A percentile compares a stretch with the other conserved stretches of the same genome.
These are phyloP conservation scores for Plebejus melissa DNA, from an alignment of 2,888 invertebrate species.

Conservation along the genomic window DNA sequence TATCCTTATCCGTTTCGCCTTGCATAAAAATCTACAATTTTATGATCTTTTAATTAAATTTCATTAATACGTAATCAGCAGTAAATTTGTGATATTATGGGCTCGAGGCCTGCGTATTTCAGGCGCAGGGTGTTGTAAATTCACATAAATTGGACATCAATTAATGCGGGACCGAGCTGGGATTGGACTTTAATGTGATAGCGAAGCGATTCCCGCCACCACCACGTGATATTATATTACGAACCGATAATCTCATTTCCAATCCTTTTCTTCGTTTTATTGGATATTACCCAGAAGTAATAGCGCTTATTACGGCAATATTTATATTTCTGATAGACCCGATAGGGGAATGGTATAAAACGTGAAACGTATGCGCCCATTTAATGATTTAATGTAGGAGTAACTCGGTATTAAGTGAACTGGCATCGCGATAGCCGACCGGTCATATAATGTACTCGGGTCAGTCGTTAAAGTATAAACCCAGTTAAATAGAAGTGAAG, in stretches of 20 bases:
- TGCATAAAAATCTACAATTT: slow-evolving; percentile 21
- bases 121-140: slow-evolving; percentile 48
- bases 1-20: slow-evolving; percentile 20
- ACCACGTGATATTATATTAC: slow-evolving; percentile 52
- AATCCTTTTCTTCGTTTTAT: slow-evolving; percentile 58
- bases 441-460: not conserved
- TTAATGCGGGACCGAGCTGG: slow-evolving; percentile 52
- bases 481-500: not conserved
- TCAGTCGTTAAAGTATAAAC: not conserved
- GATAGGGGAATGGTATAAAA: slow-evolving; percentile 14
- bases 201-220: slow-evolving; percentile 52
- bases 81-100: slow-evolving; percentile 25
- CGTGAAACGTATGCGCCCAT: not conserved
- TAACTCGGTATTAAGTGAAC: slow-evolving; percentile 12
- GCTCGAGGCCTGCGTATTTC: slow-evolving; percentile 13
- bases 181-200: slow-evolving; percentile 60
- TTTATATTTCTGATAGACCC: slow-evolving; percentile 20
- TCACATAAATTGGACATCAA: slow-evolving; percentile 57
- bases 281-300: slow-evolving; percentile 39
- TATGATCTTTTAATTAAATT: slow-evolving; percentile 26
- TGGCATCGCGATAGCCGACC: not conserved
- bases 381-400: slow-evolving; percentile 20
- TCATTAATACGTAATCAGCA: slow-evolving; percentile 20
- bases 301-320: slow-evolving; percentile 23
- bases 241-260: slow-evolving; percentile 59